Evolutionary conservation across 1,140 invertebrate species (phyloP), one percentile per base, ranked within the genome.

Genomic region (Chironomus tepperi): DNA sequence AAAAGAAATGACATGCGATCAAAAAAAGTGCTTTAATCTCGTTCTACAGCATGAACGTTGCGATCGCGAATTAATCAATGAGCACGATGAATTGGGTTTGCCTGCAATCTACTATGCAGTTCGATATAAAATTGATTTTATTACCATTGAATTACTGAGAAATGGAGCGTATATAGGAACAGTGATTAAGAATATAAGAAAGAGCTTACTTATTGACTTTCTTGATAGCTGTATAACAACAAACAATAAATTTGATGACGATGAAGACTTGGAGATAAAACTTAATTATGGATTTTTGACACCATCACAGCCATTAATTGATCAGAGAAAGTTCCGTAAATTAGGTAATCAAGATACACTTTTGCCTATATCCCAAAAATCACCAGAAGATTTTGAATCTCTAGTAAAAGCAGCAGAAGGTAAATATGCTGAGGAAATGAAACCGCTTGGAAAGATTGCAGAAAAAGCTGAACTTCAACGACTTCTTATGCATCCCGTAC

Each of bases 401-500:
- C 18, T 70, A 16, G 19, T 70, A 21, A 18, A 77, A 79, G 47
- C 83, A 83, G 70, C 75, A 83, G 72, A 83, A 77, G 81, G 82
- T 64, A 83, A 84, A 70, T 88, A 93, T 84, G 86, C 85, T 15
- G 87, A 89, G 77, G 88, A 82, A 74, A 88, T 86, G 79, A 83
- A 87, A 10, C 79, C 89, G 6, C 83, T 93, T 1, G 78, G 86
- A 3, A 89, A 89, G 76, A 90, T 93, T 79, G 88, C 88, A 43
- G 79, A 86, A 76, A 86, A 87, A 18, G 84, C 85, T 73, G 86
- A 89, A 74, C 81, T 91, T 42, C 85, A 87, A 42, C 85, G 88
- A 75, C 81, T 94, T n/a, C 80, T 94, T 3, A 90, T 88, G 77
- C 93, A 94, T 83, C 92, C 93, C 0, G 82, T 94, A 0, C 87